Conservation (phyloP, 2,888 invertebrate species). For the Pimpla rufipes region DNA sequence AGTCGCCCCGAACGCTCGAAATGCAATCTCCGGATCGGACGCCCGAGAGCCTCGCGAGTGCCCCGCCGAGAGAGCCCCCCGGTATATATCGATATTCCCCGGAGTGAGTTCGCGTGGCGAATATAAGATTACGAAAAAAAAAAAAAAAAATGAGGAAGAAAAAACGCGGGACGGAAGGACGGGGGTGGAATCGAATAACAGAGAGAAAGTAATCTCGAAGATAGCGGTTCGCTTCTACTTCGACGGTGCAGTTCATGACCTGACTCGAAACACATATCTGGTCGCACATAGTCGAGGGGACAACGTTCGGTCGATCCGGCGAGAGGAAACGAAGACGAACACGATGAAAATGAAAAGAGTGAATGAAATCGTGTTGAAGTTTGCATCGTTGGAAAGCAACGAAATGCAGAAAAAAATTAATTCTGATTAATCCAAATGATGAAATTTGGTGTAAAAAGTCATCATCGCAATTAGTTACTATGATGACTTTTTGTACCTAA, state of each 20-base stretch:
- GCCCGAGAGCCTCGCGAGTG: constrained; percentile 34
- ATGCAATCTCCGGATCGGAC: constrained; percentile 59
- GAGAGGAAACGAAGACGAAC: neutral
- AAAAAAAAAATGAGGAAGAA: neutral
- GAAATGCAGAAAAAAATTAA: no score
- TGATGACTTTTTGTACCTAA: no score
- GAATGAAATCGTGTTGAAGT: no score
- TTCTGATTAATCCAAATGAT: no score
- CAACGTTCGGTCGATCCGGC: neutral
- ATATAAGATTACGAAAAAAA: constrained; percentile 34
- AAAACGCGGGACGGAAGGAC: neutral
- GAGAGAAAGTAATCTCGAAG: constrained; percentile 23
- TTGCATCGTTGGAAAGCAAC: no score
- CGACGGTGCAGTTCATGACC: constrained; percentile 8
- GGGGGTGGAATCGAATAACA: neutral
- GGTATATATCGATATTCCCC: constrained; percentile 44
- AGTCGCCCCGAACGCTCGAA: constrained; percentile 35
- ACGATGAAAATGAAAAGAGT: neutral
- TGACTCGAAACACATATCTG: neutral
- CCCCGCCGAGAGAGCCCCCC: neutral
- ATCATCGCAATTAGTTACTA: no score
- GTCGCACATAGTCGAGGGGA: neutral
- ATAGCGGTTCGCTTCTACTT: constrained; percentile 8
- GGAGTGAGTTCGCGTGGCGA: constrained; percentile 40
- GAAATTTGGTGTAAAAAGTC: no score